Conservation (phyloP, 2,113 vertebrate species). For the Neomonachus schauinslandi region DNA sequence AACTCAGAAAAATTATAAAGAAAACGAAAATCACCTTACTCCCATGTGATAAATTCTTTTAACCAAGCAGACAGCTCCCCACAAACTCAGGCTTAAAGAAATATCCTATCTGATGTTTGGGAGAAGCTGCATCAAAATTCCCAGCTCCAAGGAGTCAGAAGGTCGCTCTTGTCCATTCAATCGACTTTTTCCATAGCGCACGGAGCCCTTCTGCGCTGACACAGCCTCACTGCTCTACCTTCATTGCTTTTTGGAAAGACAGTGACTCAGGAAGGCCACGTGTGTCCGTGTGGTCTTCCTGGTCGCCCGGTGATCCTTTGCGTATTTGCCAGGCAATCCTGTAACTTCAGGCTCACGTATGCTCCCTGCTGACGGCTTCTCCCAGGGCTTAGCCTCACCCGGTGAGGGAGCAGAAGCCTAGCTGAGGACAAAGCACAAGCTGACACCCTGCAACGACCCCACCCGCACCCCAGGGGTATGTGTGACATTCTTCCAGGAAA, state of each 20-base stretch:
- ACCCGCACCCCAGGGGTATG: no score
- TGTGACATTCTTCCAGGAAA: no score
- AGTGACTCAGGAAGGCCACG: rapidly evolving
- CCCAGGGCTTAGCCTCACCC: no score
- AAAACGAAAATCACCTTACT: neutral
- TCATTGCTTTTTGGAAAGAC: neutral
- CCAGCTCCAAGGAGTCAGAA: neutral
- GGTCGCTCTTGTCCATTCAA: no score
- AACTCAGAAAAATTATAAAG: neutral
- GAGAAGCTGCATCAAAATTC: neutral
- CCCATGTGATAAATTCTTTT: neutral
- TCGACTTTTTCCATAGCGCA: rapidly evolving
- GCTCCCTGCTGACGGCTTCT: neutral
- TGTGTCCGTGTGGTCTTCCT: rapidly evolving
- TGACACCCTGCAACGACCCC: neutral
- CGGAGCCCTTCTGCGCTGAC: neutral
- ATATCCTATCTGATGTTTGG: neutral
- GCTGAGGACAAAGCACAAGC: neutral
- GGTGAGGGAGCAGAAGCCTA: neutral
- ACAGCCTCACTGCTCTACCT: neutral
- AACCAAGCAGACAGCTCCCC: neutral
- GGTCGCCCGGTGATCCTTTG: neutral
- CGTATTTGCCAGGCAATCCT: neutral
- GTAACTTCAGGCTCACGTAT: rapidly evolving
- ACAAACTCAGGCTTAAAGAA: neutral